phyloP scores from a whole-genome alignment of 2,888 invertebrate genomes.

The Pecten maximus region DNA sequence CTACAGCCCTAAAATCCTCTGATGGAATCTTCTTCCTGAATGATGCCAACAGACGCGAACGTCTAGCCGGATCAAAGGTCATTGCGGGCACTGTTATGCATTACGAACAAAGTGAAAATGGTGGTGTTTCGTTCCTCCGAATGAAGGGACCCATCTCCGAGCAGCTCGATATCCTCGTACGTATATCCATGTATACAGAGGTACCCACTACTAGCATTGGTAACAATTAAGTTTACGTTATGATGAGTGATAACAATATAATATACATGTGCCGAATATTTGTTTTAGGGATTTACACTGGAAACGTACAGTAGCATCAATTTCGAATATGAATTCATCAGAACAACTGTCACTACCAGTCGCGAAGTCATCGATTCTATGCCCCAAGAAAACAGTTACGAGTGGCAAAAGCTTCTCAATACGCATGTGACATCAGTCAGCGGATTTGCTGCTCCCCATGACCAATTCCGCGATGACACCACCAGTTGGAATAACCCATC shows the following conservation, averaged over 20 bases:
- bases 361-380: background rate
- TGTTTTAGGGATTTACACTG: background rate
- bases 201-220: background rate
- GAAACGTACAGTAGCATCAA: background rate
- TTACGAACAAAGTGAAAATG: slow-evolving; percentile 6
- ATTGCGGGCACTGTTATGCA: background rate
- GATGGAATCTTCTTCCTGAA: background rate
- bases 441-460: background rate
- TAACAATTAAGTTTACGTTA: background rate
- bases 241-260: too few species aligned
- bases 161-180: background rate
- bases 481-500: background rate
- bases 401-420: background rate
- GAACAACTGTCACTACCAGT: background rate
- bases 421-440: background rate
- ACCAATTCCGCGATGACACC: background rate
- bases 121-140: background rate
- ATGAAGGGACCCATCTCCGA: background rate
- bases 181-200: background rate
- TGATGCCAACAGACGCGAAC: slow-evolving; percentile 11
- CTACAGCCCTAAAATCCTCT: background rate
- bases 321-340: background rate
- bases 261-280: background rate
- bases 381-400: background rate
- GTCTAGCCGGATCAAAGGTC: background rate